Evolutionary conservation across 2,888 invertebrate genomes (phyloP).

Genomic region (Pseudococcus longispinus): DNA sequence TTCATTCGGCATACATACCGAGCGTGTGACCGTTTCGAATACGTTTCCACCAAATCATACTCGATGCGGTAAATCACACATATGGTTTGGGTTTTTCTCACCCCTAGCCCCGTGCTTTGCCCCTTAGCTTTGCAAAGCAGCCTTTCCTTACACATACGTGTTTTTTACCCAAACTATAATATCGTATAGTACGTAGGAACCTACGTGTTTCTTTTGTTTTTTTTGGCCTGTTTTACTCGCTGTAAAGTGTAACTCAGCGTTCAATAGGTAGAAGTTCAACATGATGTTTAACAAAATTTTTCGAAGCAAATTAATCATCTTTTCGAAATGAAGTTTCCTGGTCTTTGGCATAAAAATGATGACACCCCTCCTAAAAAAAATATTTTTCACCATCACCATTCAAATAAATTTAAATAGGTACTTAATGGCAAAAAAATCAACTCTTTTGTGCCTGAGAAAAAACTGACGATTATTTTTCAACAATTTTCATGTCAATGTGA

Average conservation of each 20-base stretch:
- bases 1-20: conserved; percentile 8
- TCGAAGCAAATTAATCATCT: no score
- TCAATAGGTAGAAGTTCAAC: no score
- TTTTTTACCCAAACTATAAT: neutral
- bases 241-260: neutral
- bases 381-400: no score
- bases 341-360: no score
- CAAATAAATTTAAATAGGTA: no score
- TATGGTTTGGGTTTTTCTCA: neutral
- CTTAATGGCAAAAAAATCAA: no score
- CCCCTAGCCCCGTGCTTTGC: neutral
- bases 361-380: no score
- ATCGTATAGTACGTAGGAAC: neutral
- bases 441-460: no score
- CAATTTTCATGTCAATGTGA: no score
- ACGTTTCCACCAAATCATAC: conserved; percentile 15
- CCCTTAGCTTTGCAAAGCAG: neutral
- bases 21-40: conserved; percentile 31
- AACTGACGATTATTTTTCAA: no score
- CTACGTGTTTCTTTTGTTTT: conserved; percentile 29
- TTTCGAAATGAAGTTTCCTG: no score
- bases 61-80: conserved; percentile 34
- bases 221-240: neutral
- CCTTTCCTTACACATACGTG: neutral
- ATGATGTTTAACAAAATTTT: no score